A percentile compares a stretch with the other conserved stretches of the same genome.
Conservation (phyloP, 2,113 vertebrate genomes). For the Atractosteus spatula region DNA sequence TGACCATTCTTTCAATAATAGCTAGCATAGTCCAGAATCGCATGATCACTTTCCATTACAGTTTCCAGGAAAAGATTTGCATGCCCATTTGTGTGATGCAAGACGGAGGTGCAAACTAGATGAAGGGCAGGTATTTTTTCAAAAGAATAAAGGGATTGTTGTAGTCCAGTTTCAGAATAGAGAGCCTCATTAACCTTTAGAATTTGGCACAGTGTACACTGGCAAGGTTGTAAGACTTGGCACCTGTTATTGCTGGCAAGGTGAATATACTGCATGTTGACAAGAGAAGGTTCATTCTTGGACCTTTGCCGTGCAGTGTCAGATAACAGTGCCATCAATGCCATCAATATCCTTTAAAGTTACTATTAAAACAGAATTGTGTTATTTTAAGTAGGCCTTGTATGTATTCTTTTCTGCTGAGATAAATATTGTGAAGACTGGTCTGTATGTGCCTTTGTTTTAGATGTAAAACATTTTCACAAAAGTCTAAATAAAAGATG, state of each 20-base stretch:
- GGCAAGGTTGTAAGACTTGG: slow-evolving; percentile 47
- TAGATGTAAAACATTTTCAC: too few species aligned
- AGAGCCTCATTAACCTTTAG: slow-evolving; percentile 58
- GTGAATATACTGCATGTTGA: neutral
- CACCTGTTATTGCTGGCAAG: slow-evolving; percentile 47
- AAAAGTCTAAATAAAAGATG: too few species aligned
- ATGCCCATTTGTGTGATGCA: slow-evolving; percentile 42
- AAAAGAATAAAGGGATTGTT: slow-evolving; percentile 57
- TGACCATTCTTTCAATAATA: slow-evolving; percentile 24
- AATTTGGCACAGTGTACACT: slow-evolving; percentile 45
- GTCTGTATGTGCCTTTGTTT: too few species aligned
- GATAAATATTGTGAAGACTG: too few species aligned
- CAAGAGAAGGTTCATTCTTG: neutral
- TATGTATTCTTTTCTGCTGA: slow-evolving; percentile 24
- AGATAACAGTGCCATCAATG: neutral
- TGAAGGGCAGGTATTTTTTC: slow-evolving; percentile 43
- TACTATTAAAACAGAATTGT: too few species aligned
- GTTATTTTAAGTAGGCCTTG: slow-evolving; percentile 14
- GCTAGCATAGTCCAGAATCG: slow-evolving; percentile 35
- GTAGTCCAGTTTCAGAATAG: slow-evolving; percentile 42
- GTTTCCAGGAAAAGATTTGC: slow-evolving; percentile 28
- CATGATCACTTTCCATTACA: slow-evolving; percentile 31
- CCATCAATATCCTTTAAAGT: too few species aligned
- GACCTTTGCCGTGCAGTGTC: neutral
- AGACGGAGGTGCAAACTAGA: slow-evolving; percentile 43